Base-by-base conservation (phyloP, 37 sponge, comb jelly and placozoan species). In the Hexactinellida sp. region DNA sequence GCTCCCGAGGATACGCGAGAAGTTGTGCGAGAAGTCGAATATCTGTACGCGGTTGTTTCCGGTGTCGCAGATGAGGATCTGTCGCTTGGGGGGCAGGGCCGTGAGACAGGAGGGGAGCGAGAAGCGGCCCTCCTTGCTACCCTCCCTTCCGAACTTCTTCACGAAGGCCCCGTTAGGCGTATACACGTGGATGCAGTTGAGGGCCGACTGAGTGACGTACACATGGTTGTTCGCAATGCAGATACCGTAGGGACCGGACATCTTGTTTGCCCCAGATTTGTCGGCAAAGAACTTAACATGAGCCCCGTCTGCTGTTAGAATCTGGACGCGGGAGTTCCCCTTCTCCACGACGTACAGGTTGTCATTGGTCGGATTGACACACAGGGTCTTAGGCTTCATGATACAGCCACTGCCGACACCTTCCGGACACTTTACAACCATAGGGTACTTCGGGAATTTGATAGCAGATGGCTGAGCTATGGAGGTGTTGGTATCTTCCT, bases 301-400 rank as follows among this genome's bases (percentile, higher is more conserved):
- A 10, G 3, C 76, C 21, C 76, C 76, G 28, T 10, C 3, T 21
- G 76, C 19, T 25, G 76, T 25, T 7, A 63, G 13, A n/a, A 63
- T n/a, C 76, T 63, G 76, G 19, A 63, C 76, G 32, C 76, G 25
- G 34, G 76, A 63, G 76, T 63, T 63, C 30, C 76, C 76, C 30
- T 63, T 63, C 76, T 63, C 76, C 76, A n/a, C 76, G 32, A 63
- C 76, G 34, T 25, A 63, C 76, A 63, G 76, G 21, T 10, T 63
- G 19, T 23, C 76, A 63, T 63, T 63, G 32, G 34, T 28, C 76
- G 28, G 76, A 63, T n/a, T 63, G 5, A 63, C 76, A 63, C 76
- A 32, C 3, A 63, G 3, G 13, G 76, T n/a, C 30, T 63, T 63
- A 7, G 76, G 76, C 13, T 63, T 63, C 76, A 63, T 63, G 13